Evolutionary conservation across 2,888 invertebrate species (phyloP), one percentile per base, ranked within the genome.

Genomic region (Scrobipalpa atriplicella): DNA sequence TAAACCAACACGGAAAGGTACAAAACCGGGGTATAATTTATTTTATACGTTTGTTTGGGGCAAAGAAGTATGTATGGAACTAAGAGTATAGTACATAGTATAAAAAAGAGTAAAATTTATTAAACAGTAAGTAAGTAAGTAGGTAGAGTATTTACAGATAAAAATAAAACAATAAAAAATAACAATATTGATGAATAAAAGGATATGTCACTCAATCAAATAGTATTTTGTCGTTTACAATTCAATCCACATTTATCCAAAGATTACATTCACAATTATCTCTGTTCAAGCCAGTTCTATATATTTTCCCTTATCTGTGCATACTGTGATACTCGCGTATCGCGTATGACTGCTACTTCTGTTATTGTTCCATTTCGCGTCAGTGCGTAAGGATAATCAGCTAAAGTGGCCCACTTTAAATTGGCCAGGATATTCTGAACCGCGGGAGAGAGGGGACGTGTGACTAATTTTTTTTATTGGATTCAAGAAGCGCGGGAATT

Each of bases 381-480:
- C 29, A 16, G 21, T 29, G 62, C 1, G 62, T 64, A 52, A 64
- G 51, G 64, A 64, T 64, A 64, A 64, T 64, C 29, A 39, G 54
- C 18, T 52, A 64, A 64, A 64, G 74, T 84, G 78, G 85, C 81
- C 70, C 85, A 78, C 72, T 76, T n/a, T 73, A 81, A 85, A 84
- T 84, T 86, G 85, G 79, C 68, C 82, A 82, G 87, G 87, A 85
- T 75, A 74, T 65, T 65, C 47, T 68, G 70, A 74, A 75, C 70
- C 67, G 73, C 71, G 38, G 16, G 16, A 16, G 16, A 58, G 58
- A 58, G 16, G 38, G 78, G 74, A 73, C 75, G 76, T 69, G 75
- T 72, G 72, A 75, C 38, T 2, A 16, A 38, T 38, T 72, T 69
- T 70, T 67, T 70, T 69, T 69, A 67, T 67, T 51, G 60, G 65